Conservation (phyloP, 2,797 vertebrate species). For the Antennarius maculatus region DNA sequence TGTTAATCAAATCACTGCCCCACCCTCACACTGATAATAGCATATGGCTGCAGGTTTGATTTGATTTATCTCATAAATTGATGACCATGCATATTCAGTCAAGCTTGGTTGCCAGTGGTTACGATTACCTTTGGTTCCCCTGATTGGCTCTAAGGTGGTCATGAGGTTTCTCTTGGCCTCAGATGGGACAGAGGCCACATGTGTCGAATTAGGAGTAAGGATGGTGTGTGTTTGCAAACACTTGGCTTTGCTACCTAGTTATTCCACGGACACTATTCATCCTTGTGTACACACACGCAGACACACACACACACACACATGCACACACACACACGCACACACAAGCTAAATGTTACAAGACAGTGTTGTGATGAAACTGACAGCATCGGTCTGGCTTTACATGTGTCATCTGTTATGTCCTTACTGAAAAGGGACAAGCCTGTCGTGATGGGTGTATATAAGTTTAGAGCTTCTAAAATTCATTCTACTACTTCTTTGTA, state of each 20-base stretch:
- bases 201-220: slow-evolving; percentile 37
- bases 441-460: slow-evolving; percentile 45
- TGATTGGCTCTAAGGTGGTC: slow-evolving; percentile 45
- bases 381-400: slow-evolving; percentile 20
- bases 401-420: slow-evolving; percentile 27
- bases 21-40: slow-evolving; percentile 38
- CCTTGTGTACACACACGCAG: not conserved
- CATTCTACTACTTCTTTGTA: slow-evolving; percentile 34
- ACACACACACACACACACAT: not conserved
- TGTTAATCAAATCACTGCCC: slow-evolving; percentile 54
- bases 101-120: slow-evolving; percentile 42
- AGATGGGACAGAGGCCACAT: slow-evolving; percentile 52
- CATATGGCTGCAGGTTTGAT: slow-evolving; percentile 51
- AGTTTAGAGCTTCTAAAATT: slow-evolving; percentile 34
- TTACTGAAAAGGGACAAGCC: slow-evolving; percentile 11
- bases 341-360: slow-evolving; percentile 30
- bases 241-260: slow-evolving; percentile 34
- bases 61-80: slow-evolving; percentile 43
- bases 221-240: slow-evolving; percentile 64
- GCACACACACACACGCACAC: not conserved
- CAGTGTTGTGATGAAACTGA: slow-evolving; percentile 16
- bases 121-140: slow-evolving; percentile 14
- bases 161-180: slow-evolving; percentile 28
- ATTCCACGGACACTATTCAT: slow-evolving; percentile 37
- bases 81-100: slow-evolving; percentile 57